Evolutionary conservation across 2,797 vertebrate species (phyloP), one percentile per base, ranked within the genome.

Genomic region (Hyperoplus immaculatus): DNA sequence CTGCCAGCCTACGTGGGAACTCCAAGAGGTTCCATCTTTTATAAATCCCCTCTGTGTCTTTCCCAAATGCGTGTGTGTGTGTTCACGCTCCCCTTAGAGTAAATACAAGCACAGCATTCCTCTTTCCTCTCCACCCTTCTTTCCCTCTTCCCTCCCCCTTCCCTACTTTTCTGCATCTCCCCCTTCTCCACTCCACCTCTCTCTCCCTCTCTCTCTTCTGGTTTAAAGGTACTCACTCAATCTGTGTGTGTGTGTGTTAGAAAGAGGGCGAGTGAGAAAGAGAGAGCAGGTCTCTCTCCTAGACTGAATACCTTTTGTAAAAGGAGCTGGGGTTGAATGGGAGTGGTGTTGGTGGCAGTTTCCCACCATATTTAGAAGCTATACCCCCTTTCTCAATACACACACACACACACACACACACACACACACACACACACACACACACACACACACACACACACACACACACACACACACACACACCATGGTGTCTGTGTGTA

Each of bases 261-360:
- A 75, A 47, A 83, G 80, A 61, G 83, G n/a, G 71, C 16, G 73
- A 84, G 69, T 21, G 75, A 77, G 81, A 75, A 80, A 64, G 83
- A 75, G 87, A 72, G 85, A 75, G 73, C 85, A 89, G 87, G 90
- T 92, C 87, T 88, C 86, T 84, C 86, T 84, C 73, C 67, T 87
- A 85, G 75, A 87, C 87, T 92, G 91, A 94, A 93, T 93, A 90
- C 90, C 91, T 94, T 93, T 93, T 91, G 91, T 92, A 91, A 92
- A 87, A 82, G 69, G 92, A 94, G 88, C 86, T 72, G 78, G 83
- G 78, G 60, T 81, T 91, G 89, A 94, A 93, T 94, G 91, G 91
- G 92, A 93, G 90, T 93, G 89, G 91, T 94, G 90, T 90, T 89
- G 75, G 87, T 91, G 90, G 88, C 91, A 92, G 82, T 92, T 93